These are phyloP conservation scores for Spodoptera exigua DNA, from an alignment of 2,888 invertebrate genomes.

Conservation along the genomic window DNA sequence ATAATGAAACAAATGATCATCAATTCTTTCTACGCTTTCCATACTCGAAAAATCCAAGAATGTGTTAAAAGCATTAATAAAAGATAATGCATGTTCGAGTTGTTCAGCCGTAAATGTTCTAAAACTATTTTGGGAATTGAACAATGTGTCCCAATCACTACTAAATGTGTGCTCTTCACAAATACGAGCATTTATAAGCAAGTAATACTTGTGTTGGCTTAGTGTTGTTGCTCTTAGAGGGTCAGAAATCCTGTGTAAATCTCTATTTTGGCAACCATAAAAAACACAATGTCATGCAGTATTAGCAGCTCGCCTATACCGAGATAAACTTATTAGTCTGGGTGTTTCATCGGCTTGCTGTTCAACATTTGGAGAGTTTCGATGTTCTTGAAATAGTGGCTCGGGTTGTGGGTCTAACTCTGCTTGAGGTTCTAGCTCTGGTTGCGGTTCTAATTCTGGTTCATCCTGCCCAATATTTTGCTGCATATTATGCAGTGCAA, in stretches of 20 bases:
- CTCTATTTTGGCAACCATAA: slow-evolving; percentile 2
- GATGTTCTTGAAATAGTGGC: not conserved
- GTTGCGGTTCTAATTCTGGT: not conserved
- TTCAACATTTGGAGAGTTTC: not conserved
- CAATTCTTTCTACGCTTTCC: not conserved
- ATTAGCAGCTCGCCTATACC: slow-evolving; percentile 4
- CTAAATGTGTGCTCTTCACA: slow-evolving; percentile 5
- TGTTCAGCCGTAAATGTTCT: slow-evolving; percentile 1
- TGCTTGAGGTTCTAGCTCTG: not conserved
- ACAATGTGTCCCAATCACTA: not conserved
- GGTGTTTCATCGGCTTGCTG: not conserved
- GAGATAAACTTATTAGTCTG: not conserved
- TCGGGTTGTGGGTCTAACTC: not conserved
- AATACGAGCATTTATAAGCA: not conserved
- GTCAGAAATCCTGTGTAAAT: slow-evolving; percentile 1
- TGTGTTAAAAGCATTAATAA: slow-evolving; percentile 2
- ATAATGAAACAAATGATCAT: slow-evolving; percentile 7
- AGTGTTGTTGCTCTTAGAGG: slow-evolving; percentile 4
- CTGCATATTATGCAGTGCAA: slow-evolving; percentile 1
- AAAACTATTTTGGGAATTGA: not conserved
- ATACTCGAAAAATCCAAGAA: not conserved
- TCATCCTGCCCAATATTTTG: not conserved
- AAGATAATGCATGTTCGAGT: slow-evolving; percentile 1
- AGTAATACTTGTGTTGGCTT: slow-evolving; percentile 2
- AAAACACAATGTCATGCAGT: slow-evolving; percentile 11